Conservation (phyloP, 2,797 vertebrate species). For the Liasis olivaceus region DNA sequence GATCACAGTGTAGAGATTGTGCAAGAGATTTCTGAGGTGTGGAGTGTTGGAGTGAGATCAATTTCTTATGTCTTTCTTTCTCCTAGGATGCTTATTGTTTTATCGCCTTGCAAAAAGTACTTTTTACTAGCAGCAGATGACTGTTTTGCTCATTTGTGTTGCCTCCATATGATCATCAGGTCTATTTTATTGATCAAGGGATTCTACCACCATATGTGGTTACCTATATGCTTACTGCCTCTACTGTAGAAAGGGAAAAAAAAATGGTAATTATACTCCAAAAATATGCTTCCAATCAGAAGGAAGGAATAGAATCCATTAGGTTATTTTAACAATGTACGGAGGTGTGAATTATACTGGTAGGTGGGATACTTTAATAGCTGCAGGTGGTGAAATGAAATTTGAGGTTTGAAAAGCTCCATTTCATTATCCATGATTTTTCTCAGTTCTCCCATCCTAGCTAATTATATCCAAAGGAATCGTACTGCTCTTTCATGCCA, state of each 20-base stretch:
- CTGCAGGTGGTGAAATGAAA: slow-evolving; percentile 8
- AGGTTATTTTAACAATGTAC: neutral
- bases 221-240: neutral
- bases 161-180: neutral
- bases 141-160: neutral
- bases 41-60: neutral
- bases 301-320: neutral
- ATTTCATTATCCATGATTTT: neutral
- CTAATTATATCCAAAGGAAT: slow-evolving; percentile 20
- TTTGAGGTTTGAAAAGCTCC: slow-evolving; percentile 26
- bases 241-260: neutral
- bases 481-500: neutral
- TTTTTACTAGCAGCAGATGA: neutral
- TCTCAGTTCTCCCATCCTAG: neutral
- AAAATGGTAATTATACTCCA: neutral
- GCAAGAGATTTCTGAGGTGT: neutral
- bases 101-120: neutral
- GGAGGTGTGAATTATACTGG: neutral
- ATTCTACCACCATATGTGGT: neutral
- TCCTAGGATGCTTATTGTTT: neutral
- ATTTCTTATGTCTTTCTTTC: neutral
- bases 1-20: neutral
- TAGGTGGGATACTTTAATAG: slow-evolving; percentile 10
- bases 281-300: neutral
- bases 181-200: neutral